Evolutionary conservation across 2,888 invertebrate genomes (phyloP).

Genomic region (Tetheella fluctuosa): DNA sequence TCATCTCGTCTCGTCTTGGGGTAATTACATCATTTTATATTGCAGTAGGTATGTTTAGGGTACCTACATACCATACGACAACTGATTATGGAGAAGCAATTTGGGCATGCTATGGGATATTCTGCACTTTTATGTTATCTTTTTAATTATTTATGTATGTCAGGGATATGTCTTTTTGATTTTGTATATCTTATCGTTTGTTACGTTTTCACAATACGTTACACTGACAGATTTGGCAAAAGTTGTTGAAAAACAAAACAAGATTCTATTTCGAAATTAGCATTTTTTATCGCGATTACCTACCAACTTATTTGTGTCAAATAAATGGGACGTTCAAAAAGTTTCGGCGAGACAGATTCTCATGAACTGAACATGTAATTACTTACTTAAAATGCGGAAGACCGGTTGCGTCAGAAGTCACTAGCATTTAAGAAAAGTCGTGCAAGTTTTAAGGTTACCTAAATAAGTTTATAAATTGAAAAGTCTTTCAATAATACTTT

Average conservation of each 20-base stretch:
- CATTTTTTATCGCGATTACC: too few relatives aligned
- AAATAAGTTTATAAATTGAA: too few relatives aligned
- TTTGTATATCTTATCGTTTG: too few relatives aligned
- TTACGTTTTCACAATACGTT: too few relatives aligned
- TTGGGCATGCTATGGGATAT: neutral
- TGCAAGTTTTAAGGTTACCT: too few relatives aligned
- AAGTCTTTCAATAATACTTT: too few relatives aligned
- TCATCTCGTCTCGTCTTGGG: neutral
- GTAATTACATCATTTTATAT: constrained; percentile 5
- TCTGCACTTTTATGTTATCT: neutral
- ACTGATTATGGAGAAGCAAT: neutral
- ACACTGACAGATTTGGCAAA: too few relatives aligned
- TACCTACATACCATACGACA: neutral
- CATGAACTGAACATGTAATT: neutral
- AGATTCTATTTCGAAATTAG: too few relatives aligned
- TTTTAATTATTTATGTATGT: too few relatives aligned
- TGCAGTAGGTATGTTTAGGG: neutral
- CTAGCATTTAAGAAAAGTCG: neutral
- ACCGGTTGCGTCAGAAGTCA: neutral
- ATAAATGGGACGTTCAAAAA: neutral
- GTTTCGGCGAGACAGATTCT: neutral
- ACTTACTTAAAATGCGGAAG: neutral
- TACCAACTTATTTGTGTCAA: too few relatives aligned
- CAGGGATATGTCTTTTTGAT: too few relatives aligned
- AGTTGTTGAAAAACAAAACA: too few relatives aligned